phyloP scores from a whole-genome alignment of 1,140 invertebrate species.

The Frieseomelitta varia region DNA sequence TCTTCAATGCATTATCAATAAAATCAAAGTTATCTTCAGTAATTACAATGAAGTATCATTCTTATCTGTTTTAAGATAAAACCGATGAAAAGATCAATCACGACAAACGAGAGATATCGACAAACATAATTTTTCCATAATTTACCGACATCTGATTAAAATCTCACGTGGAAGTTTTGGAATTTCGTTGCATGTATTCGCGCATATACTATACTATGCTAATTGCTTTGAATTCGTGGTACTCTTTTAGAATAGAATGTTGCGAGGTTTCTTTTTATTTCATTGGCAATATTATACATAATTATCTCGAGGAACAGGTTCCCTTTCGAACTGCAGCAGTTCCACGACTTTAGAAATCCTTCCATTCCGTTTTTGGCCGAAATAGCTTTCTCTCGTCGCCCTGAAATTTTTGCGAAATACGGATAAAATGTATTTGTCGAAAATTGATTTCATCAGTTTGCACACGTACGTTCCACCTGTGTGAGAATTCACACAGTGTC shows the following conservation, averaged over 20 bases:
- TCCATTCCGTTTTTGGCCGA: neutral
- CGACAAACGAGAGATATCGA: neutral
- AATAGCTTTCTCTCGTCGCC: neutral
- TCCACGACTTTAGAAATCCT: neutral
- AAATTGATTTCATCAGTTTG: too few species aligned
- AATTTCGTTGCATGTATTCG: neutral
- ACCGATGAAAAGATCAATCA: neutral
- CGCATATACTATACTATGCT: neutral
- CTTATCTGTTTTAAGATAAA: too few species aligned
- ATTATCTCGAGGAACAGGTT: neutral
- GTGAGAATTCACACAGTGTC: constrained; percentile 10
- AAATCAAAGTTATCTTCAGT: neutral
- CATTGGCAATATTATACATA: neutral
- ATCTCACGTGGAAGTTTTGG: neutral
- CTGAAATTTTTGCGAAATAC: too few species aligned
- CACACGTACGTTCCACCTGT: too few species aligned
- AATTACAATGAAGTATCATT: too few species aligned
- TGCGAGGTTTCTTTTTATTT: neutral
- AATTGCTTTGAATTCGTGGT: neutral
- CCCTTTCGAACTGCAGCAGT: neutral
- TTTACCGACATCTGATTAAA: neutral
- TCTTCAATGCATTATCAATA: neutral
- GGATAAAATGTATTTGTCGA: too few species aligned
- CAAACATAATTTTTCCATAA: neutral
- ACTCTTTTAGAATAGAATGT: neutral